phyloP scores from a whole-genome alignment of 1,140 invertebrate species.

The Leptestheria dahalacensis region DNA sequence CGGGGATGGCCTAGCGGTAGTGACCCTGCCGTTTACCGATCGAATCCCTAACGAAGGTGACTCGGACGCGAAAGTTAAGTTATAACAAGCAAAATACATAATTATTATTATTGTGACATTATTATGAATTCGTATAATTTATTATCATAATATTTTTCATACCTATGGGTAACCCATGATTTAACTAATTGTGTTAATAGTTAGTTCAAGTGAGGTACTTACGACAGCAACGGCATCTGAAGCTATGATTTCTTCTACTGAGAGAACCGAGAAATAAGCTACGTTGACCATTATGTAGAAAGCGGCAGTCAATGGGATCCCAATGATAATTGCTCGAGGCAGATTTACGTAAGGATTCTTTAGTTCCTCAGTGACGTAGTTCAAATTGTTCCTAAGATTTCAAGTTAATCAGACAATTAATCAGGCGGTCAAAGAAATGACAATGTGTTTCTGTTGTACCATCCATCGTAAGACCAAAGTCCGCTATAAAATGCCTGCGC shows the following conservation, averaged over 20 bases:
- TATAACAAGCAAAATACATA: no score
- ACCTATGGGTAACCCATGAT: background rate
- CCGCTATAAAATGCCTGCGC: conserved; percentile 94
- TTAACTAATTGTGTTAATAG: background rate
- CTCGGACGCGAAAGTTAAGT: no score
- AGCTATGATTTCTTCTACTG: conserved; percentile 55
- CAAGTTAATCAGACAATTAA: background rate
- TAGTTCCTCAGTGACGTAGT: conserved; percentile 20
- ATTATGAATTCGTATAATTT: no score
- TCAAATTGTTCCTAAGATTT: conserved; percentile 10
- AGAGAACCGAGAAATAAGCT: conserved; percentile 77
- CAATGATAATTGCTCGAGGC: conserved; percentile 73
- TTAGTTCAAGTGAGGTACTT: conserved; percentile 25
- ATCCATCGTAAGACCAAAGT: conserved; percentile 97
- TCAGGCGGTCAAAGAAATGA: background rate
- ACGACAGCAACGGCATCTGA: conserved; percentile 75
- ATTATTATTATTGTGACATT: no score
- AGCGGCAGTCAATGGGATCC: conserved; percentile 67
- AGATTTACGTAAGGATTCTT: conserved; percentile 36
- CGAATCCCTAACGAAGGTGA: no score
- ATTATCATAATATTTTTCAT: no score
- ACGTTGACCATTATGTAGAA: conserved; percentile 85
- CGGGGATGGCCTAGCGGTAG: no score
- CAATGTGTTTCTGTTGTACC: conserved; percentile 32
- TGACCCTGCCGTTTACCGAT: no score